Evolutionary conservation across 2,797 vertebrate species (phyloP).

Genomic region (Bovichtus variegatus): DNA sequence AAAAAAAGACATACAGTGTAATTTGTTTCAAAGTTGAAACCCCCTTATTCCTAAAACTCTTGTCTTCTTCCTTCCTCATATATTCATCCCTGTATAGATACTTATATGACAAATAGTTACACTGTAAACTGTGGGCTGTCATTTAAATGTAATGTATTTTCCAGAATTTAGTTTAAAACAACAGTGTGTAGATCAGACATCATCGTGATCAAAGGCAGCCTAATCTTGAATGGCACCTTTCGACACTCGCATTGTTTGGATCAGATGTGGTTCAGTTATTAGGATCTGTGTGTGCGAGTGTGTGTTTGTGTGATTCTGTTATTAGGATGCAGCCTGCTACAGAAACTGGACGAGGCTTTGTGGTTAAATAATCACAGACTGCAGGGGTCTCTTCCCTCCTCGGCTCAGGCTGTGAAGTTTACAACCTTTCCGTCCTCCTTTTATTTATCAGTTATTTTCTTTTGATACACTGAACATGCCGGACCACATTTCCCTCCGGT

Average conservation of each 20-base stretch:
- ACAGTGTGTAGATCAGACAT: neutral
- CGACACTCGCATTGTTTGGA: slow-evolving; percentile 31
- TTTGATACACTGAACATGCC: slow-evolving; percentile 77
- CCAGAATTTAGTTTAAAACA: neutral
- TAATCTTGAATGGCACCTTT: slow-evolving; percentile 6
- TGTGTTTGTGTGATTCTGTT: slow-evolving; percentile 56
- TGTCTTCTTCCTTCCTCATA: neutral
- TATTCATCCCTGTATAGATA: neutral
- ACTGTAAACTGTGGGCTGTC: neutral
- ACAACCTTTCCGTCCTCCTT: slow-evolving; percentile 82
- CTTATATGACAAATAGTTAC: neutral
- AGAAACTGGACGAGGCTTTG: slow-evolving; percentile 63
- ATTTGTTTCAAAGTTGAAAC: neutral
- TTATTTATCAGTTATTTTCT: slow-evolving; percentile 79
- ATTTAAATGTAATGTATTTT: neutral
- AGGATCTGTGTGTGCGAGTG: neutral
- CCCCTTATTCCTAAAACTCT: neutral
- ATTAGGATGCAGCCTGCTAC: slow-evolving; percentile 69
- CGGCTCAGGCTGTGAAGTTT: slow-evolving; percentile 79
- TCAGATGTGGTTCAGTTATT: slow-evolving; percentile 31
- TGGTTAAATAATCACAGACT: slow-evolving; percentile 79
- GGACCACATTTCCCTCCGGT: slow-evolving; percentile 80
- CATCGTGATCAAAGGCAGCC: slow-evolving; percentile 19
- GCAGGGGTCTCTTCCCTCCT: slow-evolving; percentile 75
- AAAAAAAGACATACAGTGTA: neutral